phyloP scores from a whole-genome alignment of 1,140 invertebrate genomes.

The Drosophila chauvacae region DNA sequence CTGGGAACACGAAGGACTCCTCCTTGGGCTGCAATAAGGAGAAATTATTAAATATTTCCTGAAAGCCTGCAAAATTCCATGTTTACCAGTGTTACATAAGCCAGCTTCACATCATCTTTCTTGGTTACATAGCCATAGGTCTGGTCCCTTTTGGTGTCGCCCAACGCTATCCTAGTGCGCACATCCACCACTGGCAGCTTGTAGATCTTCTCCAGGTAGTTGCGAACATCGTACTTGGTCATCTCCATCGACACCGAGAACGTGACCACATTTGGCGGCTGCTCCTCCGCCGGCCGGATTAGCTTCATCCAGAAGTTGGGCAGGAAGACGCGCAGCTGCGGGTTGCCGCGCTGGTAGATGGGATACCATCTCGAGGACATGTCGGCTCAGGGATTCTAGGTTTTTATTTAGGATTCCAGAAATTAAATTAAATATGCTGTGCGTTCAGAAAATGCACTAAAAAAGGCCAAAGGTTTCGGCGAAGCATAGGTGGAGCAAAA shows the following conservation, averaged over 20 bases:
- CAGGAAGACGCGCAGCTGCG: conserved; percentile 94
- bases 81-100: conserved; percentile 92
- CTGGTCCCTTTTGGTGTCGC: conserved; percentile 85
- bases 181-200: conserved; percentile 91
- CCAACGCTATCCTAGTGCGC: conserved; percentile 89
- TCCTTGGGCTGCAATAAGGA: conserved; percentile 85
- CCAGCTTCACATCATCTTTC: conserved; percentile 93
- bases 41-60: neutral
- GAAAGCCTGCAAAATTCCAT: neutral
- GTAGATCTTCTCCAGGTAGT: conserved; percentile 98
- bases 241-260: conserved; percentile 95
- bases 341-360: conserved; percentile 94
- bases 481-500: neutral
- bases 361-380: conserved; percentile 89
- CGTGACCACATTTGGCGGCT: conserved; percentile 90
- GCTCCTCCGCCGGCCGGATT: conserved; percentile 87
- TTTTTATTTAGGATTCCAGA: conserved; percentile 37
- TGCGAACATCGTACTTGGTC: conserved; percentile 94
- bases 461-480: neutral
- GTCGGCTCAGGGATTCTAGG: neutral
- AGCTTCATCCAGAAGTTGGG: conserved; percentile 98
- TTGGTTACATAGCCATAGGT: conserved; percentile 89
- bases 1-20: conserved; percentile 86
- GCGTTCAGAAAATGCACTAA: conserved; percentile 27
- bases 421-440: conserved; percentile 28